Percentiles rank a stretch among this genome's conserved stretches.
These are phyloP conservation scores for Zhuqinia jingwanae DNA, from an alignment of 2,888 invertebrate genomes.

Conservation along the genomic window DNA sequence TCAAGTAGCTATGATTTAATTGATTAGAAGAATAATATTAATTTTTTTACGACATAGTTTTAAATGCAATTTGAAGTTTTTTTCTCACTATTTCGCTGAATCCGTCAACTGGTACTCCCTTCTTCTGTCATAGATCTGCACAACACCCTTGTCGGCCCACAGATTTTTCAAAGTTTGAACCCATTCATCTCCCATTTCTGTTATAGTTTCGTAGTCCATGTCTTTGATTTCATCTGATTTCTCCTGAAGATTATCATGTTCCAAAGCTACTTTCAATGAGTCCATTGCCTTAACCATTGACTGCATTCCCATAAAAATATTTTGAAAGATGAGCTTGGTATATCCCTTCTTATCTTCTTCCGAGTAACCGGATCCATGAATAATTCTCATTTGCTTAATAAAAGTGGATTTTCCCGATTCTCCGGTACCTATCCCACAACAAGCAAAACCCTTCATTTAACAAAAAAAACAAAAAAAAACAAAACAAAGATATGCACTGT, in stretches of 20 bases:
- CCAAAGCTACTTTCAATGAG: constrained; percentile 42
- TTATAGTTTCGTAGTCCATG: constrained; percentile 62
- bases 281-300: constrained; percentile 63
- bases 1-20: constrained; percentile 99
- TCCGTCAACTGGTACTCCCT: constrained; percentile 79
- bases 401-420: constrained; percentile 73
- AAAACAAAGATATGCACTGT: no score
- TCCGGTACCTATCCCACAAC: constrained; percentile 52
- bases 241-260: constrained; percentile 52
- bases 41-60: no score
- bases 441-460: no score
- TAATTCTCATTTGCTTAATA: constrained; percentile 73
- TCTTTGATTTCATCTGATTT: constrained; percentile 63
- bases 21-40: no score
- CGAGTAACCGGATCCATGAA: constrained; percentile 64
- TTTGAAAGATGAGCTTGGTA: constrained; percentile 58
- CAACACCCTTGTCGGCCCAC: constrained; percentile 78
- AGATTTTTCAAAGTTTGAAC: constrained; percentile 65
- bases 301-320: constrained; percentile 68
- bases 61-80: no score
- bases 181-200: constrained; percentile 28
- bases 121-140: constrained; percentile 75
- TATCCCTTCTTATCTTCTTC: constrained; percentile 56
- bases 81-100: constrained; percentile 78
- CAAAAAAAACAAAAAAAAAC: no score